phyloP scores from a whole-genome alignment of 2,113 vertebrate genomes.

The Hippotragus niger region DNA sequence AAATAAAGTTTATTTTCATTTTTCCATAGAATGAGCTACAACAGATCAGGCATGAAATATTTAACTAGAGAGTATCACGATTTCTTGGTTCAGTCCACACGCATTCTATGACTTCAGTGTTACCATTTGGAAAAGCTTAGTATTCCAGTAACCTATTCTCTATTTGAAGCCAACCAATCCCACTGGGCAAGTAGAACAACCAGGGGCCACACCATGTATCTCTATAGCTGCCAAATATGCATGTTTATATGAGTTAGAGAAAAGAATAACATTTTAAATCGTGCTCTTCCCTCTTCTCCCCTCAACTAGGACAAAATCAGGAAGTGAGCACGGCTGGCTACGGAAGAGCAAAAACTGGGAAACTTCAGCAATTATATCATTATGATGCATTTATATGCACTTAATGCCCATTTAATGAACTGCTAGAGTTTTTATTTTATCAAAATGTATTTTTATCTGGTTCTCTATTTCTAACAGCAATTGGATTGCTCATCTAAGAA shows the following conservation, averaged over 20 bases:
- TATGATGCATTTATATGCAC: not conserved
- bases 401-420: not conserved
- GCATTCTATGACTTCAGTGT: not conserved
- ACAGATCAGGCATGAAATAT: slow-evolving; percentile 59
- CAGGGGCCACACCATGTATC: not conserved
- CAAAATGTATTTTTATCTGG: not conserved
- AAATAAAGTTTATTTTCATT: slow-evolving; percentile 46
- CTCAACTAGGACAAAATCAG: not conserved
- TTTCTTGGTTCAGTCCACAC: not conserved
- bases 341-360: not conserved
- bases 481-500: not conserved
- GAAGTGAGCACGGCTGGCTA: not conserved
- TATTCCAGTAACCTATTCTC: not conserved
- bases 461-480: not conserved
- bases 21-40: not conserved
- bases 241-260: not conserved
- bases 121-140: not conserved
- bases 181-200: not conserved
- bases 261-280: not conserved
- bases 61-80: not conserved
- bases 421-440: not conserved
- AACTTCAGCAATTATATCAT: not conserved
- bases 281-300: not conserved
- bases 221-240: not conserved
- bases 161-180: not conserved